Conservation (phyloP, 1,140 invertebrate species). For the Thaumetopoea pityocampa region DNA sequence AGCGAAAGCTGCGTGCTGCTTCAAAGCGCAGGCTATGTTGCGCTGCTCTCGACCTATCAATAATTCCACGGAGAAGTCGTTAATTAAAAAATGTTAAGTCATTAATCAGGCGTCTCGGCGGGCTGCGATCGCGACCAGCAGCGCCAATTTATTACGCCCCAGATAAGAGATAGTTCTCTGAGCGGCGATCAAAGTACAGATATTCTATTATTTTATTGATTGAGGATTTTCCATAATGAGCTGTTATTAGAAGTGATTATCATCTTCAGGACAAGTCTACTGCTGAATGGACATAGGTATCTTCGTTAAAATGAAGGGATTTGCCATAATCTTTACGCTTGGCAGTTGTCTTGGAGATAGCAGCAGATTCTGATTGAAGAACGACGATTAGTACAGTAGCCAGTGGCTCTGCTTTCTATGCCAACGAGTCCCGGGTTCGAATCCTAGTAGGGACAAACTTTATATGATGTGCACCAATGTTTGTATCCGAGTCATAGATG, state of each 20-base stretch:
- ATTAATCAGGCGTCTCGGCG: slow-evolving; percentile 40
- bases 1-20: slow-evolving; percentile 25
- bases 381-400: too few species aligned
- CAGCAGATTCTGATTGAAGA: too few species aligned
- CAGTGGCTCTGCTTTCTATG: too few species aligned
- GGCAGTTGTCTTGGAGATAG: too few species aligned
- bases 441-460: too few species aligned
- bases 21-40: slow-evolving; percentile 9
- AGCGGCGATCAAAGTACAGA: slow-evolving; percentile 13
- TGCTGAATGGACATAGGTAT: too few species aligned
- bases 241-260: slow-evolving; percentile 24
- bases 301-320: too few species aligned
- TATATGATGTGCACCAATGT: too few species aligned
- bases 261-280: too few species aligned
- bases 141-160: slow-evolving; percentile 39
- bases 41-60: slow-evolving; percentile 9
- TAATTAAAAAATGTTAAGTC: slow-evolving; percentile 48
- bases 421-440: too few species aligned
- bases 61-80: slow-evolving; percentile 23
- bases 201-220: slow-evolving; percentile 29
- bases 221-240: slow-evolving; percentile 22
- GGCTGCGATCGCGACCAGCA: slow-evolving; percentile 30
- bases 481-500: too few species aligned
- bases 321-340: too few species aligned
- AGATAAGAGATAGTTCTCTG: slow-evolving; percentile 29